Evolutionary conservation across 2,888 invertebrate species (phyloP).

Genomic region (Zele albiditarsus): DNA sequence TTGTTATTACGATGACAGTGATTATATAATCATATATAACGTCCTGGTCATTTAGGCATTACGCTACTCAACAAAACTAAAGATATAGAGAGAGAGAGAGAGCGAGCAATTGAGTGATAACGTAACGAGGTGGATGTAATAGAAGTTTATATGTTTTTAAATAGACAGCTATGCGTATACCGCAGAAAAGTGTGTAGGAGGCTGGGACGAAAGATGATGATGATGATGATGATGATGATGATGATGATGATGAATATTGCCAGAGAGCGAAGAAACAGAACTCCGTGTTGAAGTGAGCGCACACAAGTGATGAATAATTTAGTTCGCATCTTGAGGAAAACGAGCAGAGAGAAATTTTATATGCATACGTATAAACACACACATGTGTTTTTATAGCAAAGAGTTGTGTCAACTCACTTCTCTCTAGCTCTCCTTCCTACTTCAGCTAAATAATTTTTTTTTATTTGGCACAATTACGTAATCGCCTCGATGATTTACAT

Average conservation of each 20-base stretch:
- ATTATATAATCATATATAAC: background rate
- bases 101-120: background rate
- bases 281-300: background rate
- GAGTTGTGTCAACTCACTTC: background rate
- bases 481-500: background rate
- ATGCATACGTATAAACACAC: background rate
- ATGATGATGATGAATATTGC: constrained; percentile 7
- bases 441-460: background rate
- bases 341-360: background rate
- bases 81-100: too few species aligned
- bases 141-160: background rate
- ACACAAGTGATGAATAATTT: constrained; percentile 13
- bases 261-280: constrained; percentile 22
- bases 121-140: background rate
- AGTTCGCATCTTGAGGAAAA: background rate
- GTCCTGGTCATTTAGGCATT: background rate
- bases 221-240: too few species aligned
- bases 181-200: background rate
- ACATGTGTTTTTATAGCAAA: background rate
- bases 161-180: background rate
- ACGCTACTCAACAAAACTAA: background rate
- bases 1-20: background rate
- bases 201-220: background rate
- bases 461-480: constrained; percentile 8
- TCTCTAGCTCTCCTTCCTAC: background rate